Base-by-base conservation (phyloP, 2,113 vertebrate genomes). In the Cynocephalus volans region DNA sequence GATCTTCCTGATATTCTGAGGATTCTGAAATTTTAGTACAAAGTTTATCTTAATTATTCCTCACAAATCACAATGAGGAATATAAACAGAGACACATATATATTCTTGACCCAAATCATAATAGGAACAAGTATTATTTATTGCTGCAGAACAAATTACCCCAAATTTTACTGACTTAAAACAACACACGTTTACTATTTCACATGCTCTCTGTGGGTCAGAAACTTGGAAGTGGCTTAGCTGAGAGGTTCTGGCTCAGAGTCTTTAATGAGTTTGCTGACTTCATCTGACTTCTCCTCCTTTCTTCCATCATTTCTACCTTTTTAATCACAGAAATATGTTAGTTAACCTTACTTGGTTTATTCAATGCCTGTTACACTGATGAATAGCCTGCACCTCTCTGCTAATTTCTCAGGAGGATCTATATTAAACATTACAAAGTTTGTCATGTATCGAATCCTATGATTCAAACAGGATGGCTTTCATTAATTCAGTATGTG, bases 351-450 rank as follows among this genome's bases (percentile, higher is more conserved):
- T 79, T 65, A 72, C 75, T 28, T 87, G 48, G 14, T 50, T 95
- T 41, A 41, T 41, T 84, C 65, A 97, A 67, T 84, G 76, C 33
- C 45, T 79, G 5, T 93, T 69, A 93, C 58, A 64, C 9, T 70
- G 62, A 79, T 31, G 33, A 93, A 67, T 0, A 73, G 0, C 6
- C 31, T 77, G 26, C 17, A 62, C 1, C 24, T 50, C 18, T 82
- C 21, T 81, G 26, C 33, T 83, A 88, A 73, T 83, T 95, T 36
- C 54, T 95, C 36, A 75, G 82, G 76, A 87, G 7, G 60, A 41
- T 33, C 60, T 60, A 28, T 36, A 83, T 87, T 83, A 90, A 88
- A 84, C 88, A 88, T 58, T 87, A 54, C 62, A 19, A 60, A 70
- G 26, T 72, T 28, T 58, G 5, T 15, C 41, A 21, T 24, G 7